Percentiles rank a stretch among this genome's conserved stretches.
phyloP scores from a whole-genome alignment of 2,113 vertebrate species.

The Xenopus laevis region DNA sequence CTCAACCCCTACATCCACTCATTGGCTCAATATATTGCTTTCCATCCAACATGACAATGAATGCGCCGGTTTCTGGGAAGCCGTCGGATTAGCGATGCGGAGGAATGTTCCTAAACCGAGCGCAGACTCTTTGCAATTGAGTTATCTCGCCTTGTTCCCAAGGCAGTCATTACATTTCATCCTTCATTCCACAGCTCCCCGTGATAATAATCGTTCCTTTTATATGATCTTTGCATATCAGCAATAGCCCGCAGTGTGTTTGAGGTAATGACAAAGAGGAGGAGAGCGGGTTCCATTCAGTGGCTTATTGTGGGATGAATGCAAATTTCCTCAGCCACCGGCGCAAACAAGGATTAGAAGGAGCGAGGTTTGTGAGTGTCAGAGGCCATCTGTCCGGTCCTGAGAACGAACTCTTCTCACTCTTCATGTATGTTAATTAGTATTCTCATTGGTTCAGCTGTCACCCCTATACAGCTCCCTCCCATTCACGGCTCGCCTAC shows the following conservation, averaged over 20 bases:
- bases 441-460: constrained; percentile 60
- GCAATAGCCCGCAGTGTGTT: constrained; percentile 46
- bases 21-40: constrained; percentile 27
- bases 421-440: constrained; percentile 67
- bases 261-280: constrained; percentile 54
- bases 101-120: constrained; percentile 12
- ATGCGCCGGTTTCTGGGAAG: too few species aligned
- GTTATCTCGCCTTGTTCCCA: constrained; percentile 24
- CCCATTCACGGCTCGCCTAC: constrained; percentile 8
- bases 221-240: constrained; percentile 49
- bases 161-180: constrained; percentile 15
- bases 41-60: constrained; percentile 4
- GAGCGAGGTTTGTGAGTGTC: constrained; percentile 60
- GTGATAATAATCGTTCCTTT: constrained; percentile 55
- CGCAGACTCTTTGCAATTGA: constrained; percentile 22
- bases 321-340: constrained; percentile 58
- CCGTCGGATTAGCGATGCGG: neutral
- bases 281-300: constrained; percentile 53
- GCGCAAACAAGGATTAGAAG: constrained; percentile 63
- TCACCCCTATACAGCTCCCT: constrained; percentile 56
- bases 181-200: constrained; percentile 44
- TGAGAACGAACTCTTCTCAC: constrained; percentile 62
- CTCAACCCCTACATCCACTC: too few species aligned
- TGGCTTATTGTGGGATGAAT: constrained; percentile 60
- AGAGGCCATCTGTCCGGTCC: constrained; percentile 64